Evolutionary conservation across 2,113 vertebrate genomes (phyloP).

Genomic region (Alosa alosa): DNA sequence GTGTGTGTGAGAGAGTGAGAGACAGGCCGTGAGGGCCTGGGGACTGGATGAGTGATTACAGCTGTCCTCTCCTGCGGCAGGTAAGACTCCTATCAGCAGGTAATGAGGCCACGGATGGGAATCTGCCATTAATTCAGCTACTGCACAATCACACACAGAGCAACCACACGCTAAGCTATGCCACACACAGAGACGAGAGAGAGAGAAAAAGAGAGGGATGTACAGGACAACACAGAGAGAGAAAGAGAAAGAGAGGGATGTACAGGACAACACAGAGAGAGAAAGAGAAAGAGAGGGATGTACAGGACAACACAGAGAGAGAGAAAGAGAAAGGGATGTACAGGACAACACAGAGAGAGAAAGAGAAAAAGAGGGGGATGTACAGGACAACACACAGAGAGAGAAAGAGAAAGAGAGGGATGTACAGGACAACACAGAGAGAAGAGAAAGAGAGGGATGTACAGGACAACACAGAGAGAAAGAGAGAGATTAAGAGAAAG

Average conservation of each 20-base stretch:
- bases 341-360: too few relatives aligned
- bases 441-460: too few relatives aligned
- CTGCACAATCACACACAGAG: background rate
- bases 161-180: conserved; percentile 32
- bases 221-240: background rate
- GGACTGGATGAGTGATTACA: conserved; percentile 69
- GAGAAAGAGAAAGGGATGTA: too few relatives aligned
- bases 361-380: too few relatives aligned
- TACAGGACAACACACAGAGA: too few relatives aligned
- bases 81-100: conserved; percentile 55
- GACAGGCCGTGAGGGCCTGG: conserved; percentile 36
- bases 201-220: background rate
- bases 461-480: too few relatives aligned
- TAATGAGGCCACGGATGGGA: conserved; percentile 61
- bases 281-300: background rate
- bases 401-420: too few relatives aligned
- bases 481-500: background rate
- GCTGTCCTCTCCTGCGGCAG: conserved; percentile 49
- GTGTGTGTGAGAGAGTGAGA: conserved; percentile 48
- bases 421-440: background rate
- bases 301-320: too few relatives aligned
- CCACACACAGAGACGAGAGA: conserved; percentile 31
- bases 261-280: background rate
- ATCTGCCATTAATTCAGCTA: conserved; percentile 54
- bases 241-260: background rate